Base-by-base conservation (phyloP, 2,797 vertebrate genomes). In the Alectoris magna region DNA sequence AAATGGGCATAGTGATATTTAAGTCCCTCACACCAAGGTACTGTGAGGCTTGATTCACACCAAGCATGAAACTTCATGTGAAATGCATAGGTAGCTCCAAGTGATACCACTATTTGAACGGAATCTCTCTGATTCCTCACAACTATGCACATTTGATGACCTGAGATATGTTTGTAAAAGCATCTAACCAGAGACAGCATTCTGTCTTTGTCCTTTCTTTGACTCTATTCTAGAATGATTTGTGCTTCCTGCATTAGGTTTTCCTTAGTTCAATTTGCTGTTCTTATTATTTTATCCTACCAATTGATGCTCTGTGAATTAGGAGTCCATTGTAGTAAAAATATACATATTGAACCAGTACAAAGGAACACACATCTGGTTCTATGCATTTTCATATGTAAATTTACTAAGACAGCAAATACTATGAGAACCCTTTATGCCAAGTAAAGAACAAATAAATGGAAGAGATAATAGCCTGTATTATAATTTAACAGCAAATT, bases 401-500 rank as follows among this genome's bases (percentile, higher is more conserved):
- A 49, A 90, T 34, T 27, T 71, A 36, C 23, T 60, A 64, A 94
- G 63, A 59, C 7, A 70, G 39, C 27, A 83, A 59, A 85, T 48
- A 51, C 11, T 43, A 44, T 7, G 22, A 51, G 41, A 95, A 69
- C 44, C 29, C 49, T 63, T 60, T 49, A 14, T 29, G 11, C 3
- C 63, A 85, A 81, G 44, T 17, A 78, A 72, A 67, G 49, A 84
- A 86, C 10, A 34, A 66, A 75, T 77, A 46, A 75, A 70, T 26
- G 31, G 44, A 84, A 0, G 11, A 87, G 70, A 86, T 86, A 48
- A 82, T 41, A 77, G 76, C 24, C 67, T 2, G 1, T 36, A 58
- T 53, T 72, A 94, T 82, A 95, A 89, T 79, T 90, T 78, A 89
- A 83, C 67, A 88, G 71, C 39, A 86, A 86, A 68, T 89, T 94